Conservation (phyloP, 2,113 vertebrate species). For the Saccopteryx bilineata region DNA sequence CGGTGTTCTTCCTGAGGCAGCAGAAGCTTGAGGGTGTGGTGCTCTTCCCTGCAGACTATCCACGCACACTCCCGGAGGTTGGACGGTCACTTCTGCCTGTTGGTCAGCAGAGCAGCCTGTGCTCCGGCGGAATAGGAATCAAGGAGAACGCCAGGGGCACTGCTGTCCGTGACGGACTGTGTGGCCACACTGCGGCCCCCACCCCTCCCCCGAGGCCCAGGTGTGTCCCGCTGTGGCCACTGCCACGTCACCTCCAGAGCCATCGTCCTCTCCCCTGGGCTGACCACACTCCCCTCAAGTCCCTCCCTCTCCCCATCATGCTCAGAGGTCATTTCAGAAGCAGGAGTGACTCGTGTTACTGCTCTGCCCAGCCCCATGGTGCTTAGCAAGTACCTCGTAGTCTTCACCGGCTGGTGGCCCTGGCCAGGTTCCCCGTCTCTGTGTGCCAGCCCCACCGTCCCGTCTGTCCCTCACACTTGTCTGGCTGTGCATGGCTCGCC, state of each 20-base stretch:
- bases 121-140: neutral
- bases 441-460: neutral
- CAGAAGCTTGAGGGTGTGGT: no score
- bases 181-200: neutral
- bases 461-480: neutral
- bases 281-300: fast-evolving
- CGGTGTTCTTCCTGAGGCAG: neutral
- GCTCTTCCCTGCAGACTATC: neutral
- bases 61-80: neutral
- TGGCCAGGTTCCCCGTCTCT: fast-evolving
- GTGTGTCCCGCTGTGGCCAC: neutral
- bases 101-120: neutral
- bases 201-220: no score
- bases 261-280: no score
- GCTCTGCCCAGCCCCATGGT: no score
- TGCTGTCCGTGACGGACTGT: neutral
- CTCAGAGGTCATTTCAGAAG: neutral
- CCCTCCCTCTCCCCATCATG: neutral
- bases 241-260: neutral
- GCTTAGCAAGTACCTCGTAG: neutral
- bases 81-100: neutral
- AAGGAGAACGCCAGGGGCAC: neutral
- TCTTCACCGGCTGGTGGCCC: neutral
- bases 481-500: no score
- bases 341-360: neutral